Evolutionary conservation across 2,797 vertebrate species (phyloP).

Genomic region (Staurois parvus): DNA sequence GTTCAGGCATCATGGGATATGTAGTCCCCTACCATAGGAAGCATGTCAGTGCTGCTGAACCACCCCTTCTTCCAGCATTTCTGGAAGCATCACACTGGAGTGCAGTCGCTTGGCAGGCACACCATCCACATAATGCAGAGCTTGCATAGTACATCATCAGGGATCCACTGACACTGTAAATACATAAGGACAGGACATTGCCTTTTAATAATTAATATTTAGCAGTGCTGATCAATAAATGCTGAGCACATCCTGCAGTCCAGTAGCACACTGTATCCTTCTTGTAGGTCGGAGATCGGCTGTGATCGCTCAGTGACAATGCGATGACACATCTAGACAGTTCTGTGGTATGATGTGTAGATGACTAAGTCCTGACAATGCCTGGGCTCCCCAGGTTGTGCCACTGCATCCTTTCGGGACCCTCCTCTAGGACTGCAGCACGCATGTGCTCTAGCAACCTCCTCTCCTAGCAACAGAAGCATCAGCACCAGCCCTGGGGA

Average conservation of each 20-base stretch:
- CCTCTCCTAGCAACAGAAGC: conserved; percentile 62
- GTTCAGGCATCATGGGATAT: background rate
- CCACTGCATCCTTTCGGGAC: conserved; percentile 48
- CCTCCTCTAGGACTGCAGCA: conserved; percentile 50
- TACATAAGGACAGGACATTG: too few species aligned
- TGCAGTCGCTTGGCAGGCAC: background rate
- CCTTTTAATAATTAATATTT: too few species aligned
- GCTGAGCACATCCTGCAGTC: too few species aligned
- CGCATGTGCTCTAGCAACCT: conserved; percentile 41
- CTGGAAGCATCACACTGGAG: background rate
- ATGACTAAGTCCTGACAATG: background rate
- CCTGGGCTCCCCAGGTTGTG: conserved; percentile 33
- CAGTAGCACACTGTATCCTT: too few species aligned
- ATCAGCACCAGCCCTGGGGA: conserved; percentile 60
- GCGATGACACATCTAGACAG: background rate
- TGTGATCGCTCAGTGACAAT: too few species aligned
- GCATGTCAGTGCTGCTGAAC: background rate
- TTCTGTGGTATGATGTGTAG: too few species aligned
- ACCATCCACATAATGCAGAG: too few species aligned
- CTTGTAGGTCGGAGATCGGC: too few species aligned
- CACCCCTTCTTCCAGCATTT: background rate
- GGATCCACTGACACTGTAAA: background rate
- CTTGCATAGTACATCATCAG: too few species aligned
- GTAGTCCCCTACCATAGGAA: background rate
- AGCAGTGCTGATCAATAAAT: too few species aligned